Conservation (phyloP, 1,140 invertebrate species). For the Tetramorium simillimum region DNA sequence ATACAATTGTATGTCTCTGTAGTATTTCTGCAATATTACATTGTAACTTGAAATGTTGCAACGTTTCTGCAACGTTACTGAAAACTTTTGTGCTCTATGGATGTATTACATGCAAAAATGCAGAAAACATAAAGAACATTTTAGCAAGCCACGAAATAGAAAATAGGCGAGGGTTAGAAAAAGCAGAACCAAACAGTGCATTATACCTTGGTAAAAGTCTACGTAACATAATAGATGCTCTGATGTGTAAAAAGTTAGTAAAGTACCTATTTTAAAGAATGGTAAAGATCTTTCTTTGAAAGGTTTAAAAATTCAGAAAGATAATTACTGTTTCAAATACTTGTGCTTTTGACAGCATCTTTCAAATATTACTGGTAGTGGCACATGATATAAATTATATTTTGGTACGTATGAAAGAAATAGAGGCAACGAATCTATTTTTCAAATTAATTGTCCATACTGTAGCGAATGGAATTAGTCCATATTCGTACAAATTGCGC, state of each 20-base stretch:
- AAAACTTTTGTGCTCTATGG: too few relatives aligned
- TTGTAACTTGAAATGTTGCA: too few relatives aligned
- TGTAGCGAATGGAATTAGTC: background rate
- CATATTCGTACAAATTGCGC: background rate
- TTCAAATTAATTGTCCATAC: background rate
- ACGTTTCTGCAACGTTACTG: too few relatives aligned
- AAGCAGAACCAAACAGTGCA: background rate
- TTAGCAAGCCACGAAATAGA: background rate
- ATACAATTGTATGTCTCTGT: too few relatives aligned
- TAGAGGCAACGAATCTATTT: background rate
- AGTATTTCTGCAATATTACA: too few relatives aligned
- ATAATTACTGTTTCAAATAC: background rate
- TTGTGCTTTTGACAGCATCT: conserved; percentile 6
- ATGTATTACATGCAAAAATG: background rate
- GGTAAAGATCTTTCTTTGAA: background rate
- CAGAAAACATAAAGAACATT: background rate
- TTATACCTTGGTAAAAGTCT: conserved; percentile 1
- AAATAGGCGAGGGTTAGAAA: background rate
- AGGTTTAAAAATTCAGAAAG: background rate
- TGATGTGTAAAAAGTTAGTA: background rate
- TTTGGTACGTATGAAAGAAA: background rate
- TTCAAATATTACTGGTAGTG: conserved; percentile 19
- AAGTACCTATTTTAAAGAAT: conserved; percentile 10
- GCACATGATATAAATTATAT: background rate
- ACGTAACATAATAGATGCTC: background rate